Base-by-base conservation (phyloP, 2,888 invertebrate genomes). In the Lymantria monacha region DNA sequence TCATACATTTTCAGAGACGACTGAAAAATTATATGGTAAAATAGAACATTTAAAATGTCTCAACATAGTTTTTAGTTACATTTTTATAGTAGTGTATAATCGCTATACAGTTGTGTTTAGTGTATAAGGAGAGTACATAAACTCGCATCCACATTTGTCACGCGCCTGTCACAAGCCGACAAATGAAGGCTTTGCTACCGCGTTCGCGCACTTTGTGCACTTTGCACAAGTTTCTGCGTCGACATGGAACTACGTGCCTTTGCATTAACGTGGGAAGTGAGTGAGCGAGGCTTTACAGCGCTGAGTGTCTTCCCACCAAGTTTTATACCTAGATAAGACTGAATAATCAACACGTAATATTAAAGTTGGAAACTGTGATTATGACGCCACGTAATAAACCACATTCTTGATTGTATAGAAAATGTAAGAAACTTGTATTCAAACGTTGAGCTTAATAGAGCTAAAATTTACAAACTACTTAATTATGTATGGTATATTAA, bases 111-210 rank as follows among this genome's bases (percentile, higher is more conserved):
- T 22, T 78, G 70, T 77, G 74, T 71, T 67, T 51, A 42, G 68
- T 55, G 71, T 61, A 70, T 62, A 67, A 68, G 69, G 12, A 45
- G 73, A 76, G 78, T 71, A 79, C 75, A 82, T 83, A 83, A 82
- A 86, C 84, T 77, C 76, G 74, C 80, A 87, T 86, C 84, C 85
- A 87, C 87, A 91, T 91, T 91, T 91, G 90, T 92, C 91, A 90
- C 85, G 78, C 81, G 81, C 81, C 75, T 85, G 89, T 90, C 90
- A 91, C 79, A 79, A 85, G 87, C 79, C 90, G 89, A 91, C 91
- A 92, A 91, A 91, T 91, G 91, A 91, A 89, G 90, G 89, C 90
- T 87, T 89, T 87, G 83, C 86, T 78, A 79, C 81, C 83, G 78
- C 79, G 82, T 83, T 84, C 81, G 83, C 85, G 81, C 83, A 87